Conservation (phyloP, 2,113 vertebrate species). For the Corythoichthys haematopterus region DNA sequence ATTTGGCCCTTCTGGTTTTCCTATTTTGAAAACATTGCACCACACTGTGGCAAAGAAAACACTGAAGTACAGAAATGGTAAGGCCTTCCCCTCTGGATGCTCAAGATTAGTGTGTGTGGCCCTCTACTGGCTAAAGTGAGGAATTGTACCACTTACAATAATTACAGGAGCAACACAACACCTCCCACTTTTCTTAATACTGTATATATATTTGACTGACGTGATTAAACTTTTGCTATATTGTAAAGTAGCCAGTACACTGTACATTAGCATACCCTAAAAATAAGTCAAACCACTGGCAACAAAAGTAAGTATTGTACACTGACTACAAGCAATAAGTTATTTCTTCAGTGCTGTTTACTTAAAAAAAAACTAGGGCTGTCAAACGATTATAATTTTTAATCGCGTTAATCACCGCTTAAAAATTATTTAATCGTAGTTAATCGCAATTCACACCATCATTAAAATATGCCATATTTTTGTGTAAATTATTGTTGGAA, state of each 20-base stretch:
- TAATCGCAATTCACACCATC: no score
- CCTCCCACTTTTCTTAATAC: neutral
- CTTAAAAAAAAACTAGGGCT: no score
- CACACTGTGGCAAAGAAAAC: constrained; percentile 16
- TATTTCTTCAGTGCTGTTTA: neutral
- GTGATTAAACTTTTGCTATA: neutral
- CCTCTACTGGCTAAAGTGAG: constrained; percentile 59
- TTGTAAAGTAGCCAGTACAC: neutral
- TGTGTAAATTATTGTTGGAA: no score
- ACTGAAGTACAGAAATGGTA: neutral
- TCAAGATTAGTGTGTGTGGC: constrained; percentile 32
- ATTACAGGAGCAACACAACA: neutral
- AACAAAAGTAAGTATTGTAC: neutral
- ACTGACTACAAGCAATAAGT: neutral
- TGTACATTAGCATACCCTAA: neutral
- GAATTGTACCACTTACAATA: neutral
- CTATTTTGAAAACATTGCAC: constrained; percentile 11
- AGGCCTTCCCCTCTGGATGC: neutral
- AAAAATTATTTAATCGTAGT: no score
- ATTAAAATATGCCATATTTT: no score
- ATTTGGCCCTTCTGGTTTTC: no score
- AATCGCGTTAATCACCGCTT: no score
- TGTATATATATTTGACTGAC: neutral
- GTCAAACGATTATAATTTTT: no score
- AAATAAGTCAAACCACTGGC: neutral